phyloP scores from a whole-genome alignment of 2,888 invertebrate genomes.

The Pristionchus maxplancki region DNA sequence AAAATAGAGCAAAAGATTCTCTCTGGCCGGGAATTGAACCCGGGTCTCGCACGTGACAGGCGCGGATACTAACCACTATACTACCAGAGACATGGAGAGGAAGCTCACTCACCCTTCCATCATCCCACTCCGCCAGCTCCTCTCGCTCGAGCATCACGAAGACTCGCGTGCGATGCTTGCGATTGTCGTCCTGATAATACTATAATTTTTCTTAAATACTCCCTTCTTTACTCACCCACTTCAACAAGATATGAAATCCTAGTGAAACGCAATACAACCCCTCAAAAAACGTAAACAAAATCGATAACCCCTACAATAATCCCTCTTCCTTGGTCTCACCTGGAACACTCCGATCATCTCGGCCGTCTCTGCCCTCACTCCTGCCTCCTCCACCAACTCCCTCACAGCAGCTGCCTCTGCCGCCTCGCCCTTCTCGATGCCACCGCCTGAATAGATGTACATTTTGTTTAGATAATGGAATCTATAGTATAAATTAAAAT shows the following conservation, averaged over 20 bases:
- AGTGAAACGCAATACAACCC: neutral
- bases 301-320: neutral
- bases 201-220: neutral
- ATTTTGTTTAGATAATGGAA: neutral
- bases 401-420: slow-evolving; percentile 92
- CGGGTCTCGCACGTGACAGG: slow-evolving; percentile 70
- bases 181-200: slow-evolving; percentile 69
- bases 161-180: slow-evolving; percentile 70
- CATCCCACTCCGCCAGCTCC: slow-evolving; percentile 71
- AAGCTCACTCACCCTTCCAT: slow-evolving; percentile 56
- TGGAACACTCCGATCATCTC: slow-evolving; percentile 94
- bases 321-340: too few species aligned
- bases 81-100: slow-evolving; percentile 54
- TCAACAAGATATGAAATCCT: neutral
- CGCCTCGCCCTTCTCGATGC: slow-evolving; percentile 92
- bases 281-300: neutral
- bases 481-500: too few species aligned
- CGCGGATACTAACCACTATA: slow-evolving; percentile 71
- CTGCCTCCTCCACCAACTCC: slow-evolving; percentile 96
- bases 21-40: slow-evolving; percentile 71
- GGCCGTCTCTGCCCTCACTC: slow-evolving; percentile 91
- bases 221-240: neutral
- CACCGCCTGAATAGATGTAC: slow-evolving; percentile 85
- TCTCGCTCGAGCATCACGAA: slow-evolving; percentile 69
- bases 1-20: slow-evolving; percentile 53